These are phyloP conservation scores for Callospermophilus lateralis DNA, from an alignment of 2,113 vertebrate species.

Conservation along the genomic window DNA sequence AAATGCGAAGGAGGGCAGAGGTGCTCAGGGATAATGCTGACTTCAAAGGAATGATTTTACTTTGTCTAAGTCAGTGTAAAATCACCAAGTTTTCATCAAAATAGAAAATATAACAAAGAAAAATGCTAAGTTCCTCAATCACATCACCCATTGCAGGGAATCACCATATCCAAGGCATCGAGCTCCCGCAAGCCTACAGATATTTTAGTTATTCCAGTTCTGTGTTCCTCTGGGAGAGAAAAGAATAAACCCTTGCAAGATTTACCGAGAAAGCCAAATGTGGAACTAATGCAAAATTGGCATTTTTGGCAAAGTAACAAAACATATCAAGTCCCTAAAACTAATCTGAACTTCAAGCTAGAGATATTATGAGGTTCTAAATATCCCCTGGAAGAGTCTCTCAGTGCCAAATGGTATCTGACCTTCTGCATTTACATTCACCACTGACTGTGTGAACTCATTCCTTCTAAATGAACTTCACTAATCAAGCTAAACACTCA, in stretches of 20 bases:
- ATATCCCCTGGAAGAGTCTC: neutral
- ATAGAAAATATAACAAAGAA: constrained; percentile 42
- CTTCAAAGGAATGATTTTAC: neutral
- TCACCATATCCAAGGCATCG: neutral
- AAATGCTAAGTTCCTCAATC: neutral
- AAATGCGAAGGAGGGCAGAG: neutral
- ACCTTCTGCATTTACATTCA: neutral
- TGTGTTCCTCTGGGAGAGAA: neutral
- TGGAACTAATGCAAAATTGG: neutral
- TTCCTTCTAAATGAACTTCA: neutral
- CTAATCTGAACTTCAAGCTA: neutral
- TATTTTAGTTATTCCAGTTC: constrained; percentile 4
- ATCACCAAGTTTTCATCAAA: neutral
- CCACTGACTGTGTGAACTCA: neutral
- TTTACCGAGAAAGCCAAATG: neutral
- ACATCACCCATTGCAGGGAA: neutral
- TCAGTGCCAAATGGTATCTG: neutral
- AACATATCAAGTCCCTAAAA: neutral
- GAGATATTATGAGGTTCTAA: neutral
- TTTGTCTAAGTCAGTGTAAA: constrained; percentile 5
- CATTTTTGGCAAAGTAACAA: constrained; percentile 37
- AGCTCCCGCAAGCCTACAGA: neutral
- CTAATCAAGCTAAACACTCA: neutral
- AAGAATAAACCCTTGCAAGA: neutral
- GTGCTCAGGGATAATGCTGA: neutral